Base-by-base conservation (phyloP, 2,888 invertebrate species). In the Sinelater perroti region DNA sequence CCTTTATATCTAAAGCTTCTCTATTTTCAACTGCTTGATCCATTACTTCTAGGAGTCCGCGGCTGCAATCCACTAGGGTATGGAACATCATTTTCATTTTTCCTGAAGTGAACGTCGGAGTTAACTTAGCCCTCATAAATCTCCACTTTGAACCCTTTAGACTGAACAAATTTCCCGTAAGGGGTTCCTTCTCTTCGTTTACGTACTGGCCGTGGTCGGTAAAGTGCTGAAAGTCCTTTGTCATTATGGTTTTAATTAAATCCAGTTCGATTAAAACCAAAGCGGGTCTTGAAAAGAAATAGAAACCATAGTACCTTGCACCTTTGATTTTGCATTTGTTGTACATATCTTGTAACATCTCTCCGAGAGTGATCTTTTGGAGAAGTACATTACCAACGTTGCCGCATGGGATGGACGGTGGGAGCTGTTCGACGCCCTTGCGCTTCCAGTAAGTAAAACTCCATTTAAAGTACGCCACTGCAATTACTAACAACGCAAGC, bases 91-190 rank as follows among this genome's bases (percentile, higher is more conserved):
- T 70, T 60, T 77, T 79, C n/a, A n/a, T n/a, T n/a, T n/a, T n/a
- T n/a, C n/a, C n/a, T n/a, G n/a, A n/a, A n/a, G n/a, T n/a, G n/a
- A 81, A 81, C 0, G 76, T 74, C 1, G 78, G 76, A 0, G 78
- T 75, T 21, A 80, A 54, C 46, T 79, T 76, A 0, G 72, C 62
- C 40, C 80, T 67, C 24, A 80, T 59, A 18, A 69, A 69, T 60
- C 74, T 79, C 81, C 81, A 81, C 33, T 73, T 71, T 3, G 71
- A 65, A 8, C 74, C 78, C 11, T 70, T 69, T 28, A 72, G 52
- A 13, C 60, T 58, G 52, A 72, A 70, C 2, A 72, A 46, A 53
- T 74, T 68, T 3, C 61, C 72, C 24, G 66, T 63, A 3, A 77
- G 47, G 2, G 74, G 73, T 56, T 75, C 75, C 11, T 45, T 55